phyloP scores from a whole-genome alignment of 2,113 vertebrate genomes.

The Macroglossus sobrinus region DNA sequence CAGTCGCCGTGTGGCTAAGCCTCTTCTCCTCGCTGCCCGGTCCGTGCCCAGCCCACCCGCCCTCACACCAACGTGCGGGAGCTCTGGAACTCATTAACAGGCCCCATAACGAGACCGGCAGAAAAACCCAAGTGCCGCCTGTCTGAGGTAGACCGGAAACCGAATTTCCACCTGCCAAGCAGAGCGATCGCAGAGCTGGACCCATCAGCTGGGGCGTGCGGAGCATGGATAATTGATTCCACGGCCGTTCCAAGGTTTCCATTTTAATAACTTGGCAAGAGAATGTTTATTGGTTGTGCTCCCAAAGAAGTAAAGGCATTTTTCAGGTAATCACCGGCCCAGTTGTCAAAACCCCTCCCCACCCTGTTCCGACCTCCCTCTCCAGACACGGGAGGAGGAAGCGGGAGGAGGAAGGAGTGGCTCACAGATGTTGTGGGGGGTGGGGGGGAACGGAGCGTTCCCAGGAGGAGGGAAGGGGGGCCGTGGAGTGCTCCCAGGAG shows the following conservation, averaged over 20 bases:
- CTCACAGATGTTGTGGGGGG: neutral
- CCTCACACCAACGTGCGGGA: slow-evolving; percentile 55
- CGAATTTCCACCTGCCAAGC: slow-evolving; percentile 80
- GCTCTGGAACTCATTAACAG: slow-evolving; percentile 75
- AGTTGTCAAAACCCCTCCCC: slow-evolving; percentile 2
- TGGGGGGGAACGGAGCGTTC: too few relatives aligned
- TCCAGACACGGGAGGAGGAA: neutral
- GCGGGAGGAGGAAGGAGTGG: slow-evolving; percentile 30
- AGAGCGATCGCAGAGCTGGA: slow-evolving; percentile 79
- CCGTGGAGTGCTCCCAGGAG: too few relatives aligned
- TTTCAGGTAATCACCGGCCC: slow-evolving; percentile 50
- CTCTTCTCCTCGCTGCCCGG: slow-evolving; percentile 49
- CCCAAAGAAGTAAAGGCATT: slow-evolving; percentile 70
- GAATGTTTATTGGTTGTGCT: slow-evolving; percentile 72
- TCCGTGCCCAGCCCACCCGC: neutral
- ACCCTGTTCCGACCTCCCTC: neutral
- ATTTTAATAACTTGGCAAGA: slow-evolving; percentile 76
- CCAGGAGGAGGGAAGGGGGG: accelerated
- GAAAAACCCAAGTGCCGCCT: slow-evolving; percentile 66
- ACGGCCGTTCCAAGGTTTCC: slow-evolving; percentile 72
- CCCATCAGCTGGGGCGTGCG: slow-evolving; percentile 75
- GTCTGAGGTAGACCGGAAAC: slow-evolving; percentile 77
- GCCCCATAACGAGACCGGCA: slow-evolving; percentile 65
- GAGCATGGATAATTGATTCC: slow-evolving; percentile 81
- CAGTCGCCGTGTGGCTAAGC: slow-evolving; percentile 58